Base-by-base conservation (phyloP, 2,113 vertebrate genomes). In the Sapajus apella region DNA sequence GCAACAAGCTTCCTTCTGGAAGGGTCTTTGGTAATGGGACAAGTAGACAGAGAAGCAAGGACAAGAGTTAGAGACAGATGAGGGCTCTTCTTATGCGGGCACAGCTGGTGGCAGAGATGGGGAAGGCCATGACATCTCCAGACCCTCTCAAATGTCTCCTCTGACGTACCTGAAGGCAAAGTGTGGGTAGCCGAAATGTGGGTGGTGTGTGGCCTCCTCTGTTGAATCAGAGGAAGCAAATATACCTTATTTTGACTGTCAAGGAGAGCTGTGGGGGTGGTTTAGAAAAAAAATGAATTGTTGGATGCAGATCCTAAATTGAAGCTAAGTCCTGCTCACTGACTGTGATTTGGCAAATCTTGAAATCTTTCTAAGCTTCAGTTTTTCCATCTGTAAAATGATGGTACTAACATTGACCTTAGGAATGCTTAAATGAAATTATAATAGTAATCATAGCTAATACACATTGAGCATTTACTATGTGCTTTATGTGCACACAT, bases 1-100 rank as follows among this genome's bases (percentile, higher is more conserved):
- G 83, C 14, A n/a, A 23, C 0, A 4, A 23, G 9, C 95, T 90
- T 90, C 94, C 94, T 98, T 96, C 0, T 0, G 75, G 52, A 95
- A 97, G 92, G 90, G 56, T 72, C 61, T 23, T n/a, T 0, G n/a
- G 45, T n/a, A 6, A 90, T 76, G 79, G 92, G n/a, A 23, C 84
- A 58, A 89, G 93, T 86, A 73, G 66, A 68, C 61, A 64, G 73
- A 90, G 92, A 92, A 68, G 30, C 66, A 92, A 27, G 8, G 10
- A 88, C 32, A 52, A 52, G 52, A 17, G 21, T 35, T 32, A 58
- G 35, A 75, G 35, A 35, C 32, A 35, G 40, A 58, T 0, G 30
- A 64, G 64, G 47, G 52, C 21, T 90, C 32, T 61, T 0, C 35
- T 11, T 35, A 32, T 68, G 27, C 5, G 32, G 56, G 7, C 35